Evolutionary conservation across 2,888 invertebrate genomes (phyloP), one percentile per base, ranked within the genome.

Genomic region (Calameuta filiformis): DNA sequence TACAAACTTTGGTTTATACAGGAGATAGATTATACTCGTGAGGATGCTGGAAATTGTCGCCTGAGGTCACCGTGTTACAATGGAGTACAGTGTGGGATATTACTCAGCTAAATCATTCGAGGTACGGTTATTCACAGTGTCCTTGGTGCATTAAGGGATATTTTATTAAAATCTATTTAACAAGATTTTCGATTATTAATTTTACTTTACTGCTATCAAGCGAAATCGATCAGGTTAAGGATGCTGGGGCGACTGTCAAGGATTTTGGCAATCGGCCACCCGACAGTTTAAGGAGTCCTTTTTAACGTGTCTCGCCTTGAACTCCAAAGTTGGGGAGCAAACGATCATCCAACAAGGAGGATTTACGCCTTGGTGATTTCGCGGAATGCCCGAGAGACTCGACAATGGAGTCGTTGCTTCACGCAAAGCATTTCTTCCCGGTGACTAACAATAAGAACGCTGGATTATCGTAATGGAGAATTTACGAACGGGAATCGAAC

Each of bases 291-390:
- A 56, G 4, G 40, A 56, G 23, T 56, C 56, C 23, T 56, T 23
- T 9, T 56, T 56, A 9, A 15, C 15, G 56, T 23, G 56, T 56
- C 56, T 68, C 68, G 56, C 35, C 77, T 68, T 35, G 77, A 56
- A 75, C 34, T 40, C 56, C 35, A 71, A 74, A 79, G 78, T 56
- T 80, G 71, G 75, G 40, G 75, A 31, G 76, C 37, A 30, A 30
- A 69, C 30, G 81, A 79, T 81, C 82, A 75, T 84, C 81, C 77
- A 76, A 37, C 75, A 76, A 73, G 68, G 83, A 80, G 86, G 86
- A 85, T 83, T 78, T 80, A 83, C 82, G 85, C 76, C 56, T 56
- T 77, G 80, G 77, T 79, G 86, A 80, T 73, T 82, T 77, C 75
- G 33, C 79, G 84, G 86, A 84, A 85, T 85, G 82, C 34, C 31